Percentiles rank a stretch among this genome's conserved stretches.
phyloP scores from a whole-genome alignment of 2,797 vertebrate species.

The Coluber constrictor region DNA sequence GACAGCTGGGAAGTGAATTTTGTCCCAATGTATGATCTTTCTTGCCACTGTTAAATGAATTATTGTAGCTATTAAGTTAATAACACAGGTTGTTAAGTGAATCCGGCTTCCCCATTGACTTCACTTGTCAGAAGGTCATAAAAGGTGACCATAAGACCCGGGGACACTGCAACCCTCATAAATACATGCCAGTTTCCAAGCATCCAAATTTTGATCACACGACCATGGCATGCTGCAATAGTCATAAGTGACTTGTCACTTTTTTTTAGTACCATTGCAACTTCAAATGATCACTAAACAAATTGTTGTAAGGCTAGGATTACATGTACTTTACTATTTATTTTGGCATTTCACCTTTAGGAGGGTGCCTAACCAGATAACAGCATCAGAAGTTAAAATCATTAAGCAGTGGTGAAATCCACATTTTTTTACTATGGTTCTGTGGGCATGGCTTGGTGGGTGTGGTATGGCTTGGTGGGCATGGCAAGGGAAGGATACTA shows the following conservation, averaged over 20 bases:
- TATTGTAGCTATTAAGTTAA: background rate
- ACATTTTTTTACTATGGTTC: too few species aligned
- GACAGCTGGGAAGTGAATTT: background rate
- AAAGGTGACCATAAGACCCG: background rate
- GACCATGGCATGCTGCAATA: background rate
- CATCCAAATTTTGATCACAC: background rate
- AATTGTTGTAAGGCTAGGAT: background rate
- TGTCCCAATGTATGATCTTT: background rate
- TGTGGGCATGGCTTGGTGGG: too few species aligned
- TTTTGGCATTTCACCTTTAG: background rate
- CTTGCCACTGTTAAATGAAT: background rate
- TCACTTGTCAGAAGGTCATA: background rate
- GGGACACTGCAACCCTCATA: background rate
- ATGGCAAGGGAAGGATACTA: too few species aligned
- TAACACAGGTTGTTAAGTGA: background rate
- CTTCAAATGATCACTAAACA: background rate
- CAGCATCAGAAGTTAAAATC: background rate
- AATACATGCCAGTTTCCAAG: background rate
- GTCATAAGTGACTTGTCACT: background rate
- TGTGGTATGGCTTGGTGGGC: too few species aligned
- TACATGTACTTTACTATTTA: background rate
- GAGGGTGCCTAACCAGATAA: background rate
- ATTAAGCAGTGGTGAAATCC: background rate
- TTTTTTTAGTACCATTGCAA: background rate
- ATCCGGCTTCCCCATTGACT: background rate